Conservation (phyloP, 2,797 vertebrate genomes). For the Trachops cirrhosus region DNA sequence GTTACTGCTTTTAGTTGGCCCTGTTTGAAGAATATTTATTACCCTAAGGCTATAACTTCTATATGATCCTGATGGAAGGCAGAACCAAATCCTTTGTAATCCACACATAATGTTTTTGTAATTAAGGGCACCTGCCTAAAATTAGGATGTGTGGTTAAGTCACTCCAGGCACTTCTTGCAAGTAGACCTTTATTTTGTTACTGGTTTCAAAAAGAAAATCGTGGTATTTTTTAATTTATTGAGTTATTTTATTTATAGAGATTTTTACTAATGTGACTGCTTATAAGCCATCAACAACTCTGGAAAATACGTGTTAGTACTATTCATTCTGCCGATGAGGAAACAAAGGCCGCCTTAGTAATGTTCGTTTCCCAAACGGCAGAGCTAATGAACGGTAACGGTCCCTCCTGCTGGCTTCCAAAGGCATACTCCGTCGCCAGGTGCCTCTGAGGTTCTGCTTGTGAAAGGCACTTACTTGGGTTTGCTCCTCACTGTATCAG, state of each 20-base stretch:
- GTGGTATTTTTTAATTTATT: not conserved
- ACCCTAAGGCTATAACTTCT: not conserved
- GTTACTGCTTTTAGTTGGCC: not conserved
- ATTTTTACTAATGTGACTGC: not conserved
- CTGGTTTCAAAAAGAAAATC: not conserved
- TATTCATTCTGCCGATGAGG: not conserved
- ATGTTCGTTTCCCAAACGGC: not conserved
- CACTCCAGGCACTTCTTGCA: not conserved
- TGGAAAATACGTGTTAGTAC: not conserved
- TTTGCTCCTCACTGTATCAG: not conserved
- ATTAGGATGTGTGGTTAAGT: not conserved
- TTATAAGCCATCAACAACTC: not conserved
- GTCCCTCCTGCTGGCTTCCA: not conserved
- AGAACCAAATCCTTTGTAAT: not conserved
- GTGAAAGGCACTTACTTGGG: not conserved
- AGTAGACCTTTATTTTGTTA: not conserved
- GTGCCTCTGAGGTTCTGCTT: not conserved
- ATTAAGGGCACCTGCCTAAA: not conserved
- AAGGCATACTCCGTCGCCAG: not conserved
- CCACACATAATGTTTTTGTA: not conserved
- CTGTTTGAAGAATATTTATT: not conserved
- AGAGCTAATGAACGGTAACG: not conserved
- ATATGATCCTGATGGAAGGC: not conserved
- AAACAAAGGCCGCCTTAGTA: not conserved
- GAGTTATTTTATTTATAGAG: constrained; percentile 13